Base-by-base conservation (phyloP, 53 echinoderm and acorn worm genomes). In the Echinometra lucunter region DNA sequence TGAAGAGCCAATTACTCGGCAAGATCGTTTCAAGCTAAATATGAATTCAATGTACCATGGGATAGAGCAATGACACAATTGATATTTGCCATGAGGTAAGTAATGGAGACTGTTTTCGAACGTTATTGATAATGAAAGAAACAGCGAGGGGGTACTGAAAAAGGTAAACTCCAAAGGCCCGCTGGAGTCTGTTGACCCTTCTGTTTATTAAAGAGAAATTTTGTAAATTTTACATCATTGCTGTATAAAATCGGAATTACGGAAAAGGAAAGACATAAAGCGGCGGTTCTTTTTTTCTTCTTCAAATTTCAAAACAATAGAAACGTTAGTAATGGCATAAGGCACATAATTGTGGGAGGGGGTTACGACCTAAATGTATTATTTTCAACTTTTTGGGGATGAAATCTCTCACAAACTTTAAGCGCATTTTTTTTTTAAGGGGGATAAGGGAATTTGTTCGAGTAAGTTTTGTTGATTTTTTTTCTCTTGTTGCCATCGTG, bases 1-100 rank as follows among this genome's bases (percentile, higher is more conserved):
- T 85, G 53, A 85, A 53, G 85, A 85, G 30, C 49, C 16, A 85
- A 85, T 85, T 85, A 85, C 47, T 53, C 85, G 25, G 47, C 40
- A 49, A 49, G 85, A 49, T 85, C 85, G 45, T 49, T 85, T n/a
- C 49, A 85, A 47, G 30, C 6, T 78, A 72, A 30, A 81, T 81
- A 85, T 85, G 49, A 85, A 85, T 85, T 85, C 21, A 85, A 49
- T 85, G 85, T 85, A 28, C 49, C 45, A 47, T 49, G 42, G 7
- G 78, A 78, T 35, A 21, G 78, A 78, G 21, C 78, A 42, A 78
- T 19, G 78, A 21, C 53, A 53, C 49, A 49, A 47, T 85, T 49
- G 85, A 49, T 30, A 85, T 49, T 85, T 85, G 12, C 49, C n/a
- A 6, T 12, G 28, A 49, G 83, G 83, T 8, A 83, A 53, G 49